Evolutionary conservation across 2,888 invertebrate genomes (phyloP), one percentile per base, ranked within the genome.

Genomic region (Aphodius granarius): DNA sequence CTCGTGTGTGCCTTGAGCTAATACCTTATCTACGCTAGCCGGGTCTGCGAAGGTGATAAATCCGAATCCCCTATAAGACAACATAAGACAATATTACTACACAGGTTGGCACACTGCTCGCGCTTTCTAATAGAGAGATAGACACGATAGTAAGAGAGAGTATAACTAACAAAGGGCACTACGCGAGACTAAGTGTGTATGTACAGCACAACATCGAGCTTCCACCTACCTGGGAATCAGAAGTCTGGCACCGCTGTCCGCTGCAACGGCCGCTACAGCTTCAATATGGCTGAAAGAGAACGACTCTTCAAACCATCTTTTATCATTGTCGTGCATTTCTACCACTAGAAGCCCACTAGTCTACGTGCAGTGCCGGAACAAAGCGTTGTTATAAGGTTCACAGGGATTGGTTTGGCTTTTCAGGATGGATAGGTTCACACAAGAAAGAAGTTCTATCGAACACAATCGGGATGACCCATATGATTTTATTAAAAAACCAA

Each of bases 21-120:
- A 94, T 89, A 99, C 98, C 92, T 98, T 98, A 92, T 99, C 98
- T 92, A 99, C 98, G 91, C 97, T 95, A 90, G 95, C 92, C 87
- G 98, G 95, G 90, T 99, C 98, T 89, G 95, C 95, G 91, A 98
- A 99, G 89, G 99, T 99, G 91, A 99, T 97, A 92, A 99, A 99
- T 87, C 99, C 99, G 89, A 99, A 99, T 87, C 99, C 99, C 92
- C 98, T 98, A 94, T 80, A 92, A 92, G 83, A 84, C 83, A 84
- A 85, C 83, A 85, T 82, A 85, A 84, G 81, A 84, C 82, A 83
- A 83, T 81, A 84, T 84, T 84, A 84, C 83, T 83, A 84, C 81
- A 84, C 81, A 21, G 21, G 21, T 19, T 22, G 68, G 21, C 21
- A 68, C 21, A 21, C 68, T 68, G 18, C 21, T 9, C 18, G 68